Base-by-base conservation (phyloP, 2,113 vertebrate genomes). In the Crotalus helleri region DNA sequence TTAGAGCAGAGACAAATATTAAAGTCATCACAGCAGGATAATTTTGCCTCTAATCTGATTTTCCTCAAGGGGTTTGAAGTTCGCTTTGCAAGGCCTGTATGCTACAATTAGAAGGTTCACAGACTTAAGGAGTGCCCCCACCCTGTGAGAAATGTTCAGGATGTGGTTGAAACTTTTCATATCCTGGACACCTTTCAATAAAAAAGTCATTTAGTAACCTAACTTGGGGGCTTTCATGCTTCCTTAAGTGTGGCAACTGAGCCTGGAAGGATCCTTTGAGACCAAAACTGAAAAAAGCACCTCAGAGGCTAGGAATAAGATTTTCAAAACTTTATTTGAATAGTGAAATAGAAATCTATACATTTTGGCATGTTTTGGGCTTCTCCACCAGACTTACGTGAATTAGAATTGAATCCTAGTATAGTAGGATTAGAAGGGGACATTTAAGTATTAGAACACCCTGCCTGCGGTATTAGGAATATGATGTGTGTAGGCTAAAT, bases 21-120 rank as follows among this genome's bases (percentile, higher is more conserved):
- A 97, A 97, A 97, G 92, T 93, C 96, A 95, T 96, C 96, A 95
- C 96, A 96, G 96, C 94, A 94, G 96, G 93, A 97, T 97, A 97
- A 97, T 97, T 97, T 95, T 94, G 91, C 92, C 93, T 97, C 96
- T 97, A 97, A 97, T 97, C 96, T 97, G 97, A 97, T 97, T 96
- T 96, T 97, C 97, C 96, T 94, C 87, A 74, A 97, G 97, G 93
- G 94, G 91, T 96, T 95, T 96, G 96, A 95, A 94, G 96, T 96
- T 97, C 94, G 93, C 94, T 96, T 44, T 95, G 95, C 96, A 91
- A 15, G 1, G 91, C 90, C 90, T 92, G 86, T 21, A 81, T 87
- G 95, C 95, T 89, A 90, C 93, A 21, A 10, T 96, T 97, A 96
- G 95, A 93, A 96, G 89, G 87, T 95, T 97, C 95, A 95, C 74